Base-by-base conservation (phyloP, 2,888 invertebrate genomes). In the Diarsia dahlii region DNA sequence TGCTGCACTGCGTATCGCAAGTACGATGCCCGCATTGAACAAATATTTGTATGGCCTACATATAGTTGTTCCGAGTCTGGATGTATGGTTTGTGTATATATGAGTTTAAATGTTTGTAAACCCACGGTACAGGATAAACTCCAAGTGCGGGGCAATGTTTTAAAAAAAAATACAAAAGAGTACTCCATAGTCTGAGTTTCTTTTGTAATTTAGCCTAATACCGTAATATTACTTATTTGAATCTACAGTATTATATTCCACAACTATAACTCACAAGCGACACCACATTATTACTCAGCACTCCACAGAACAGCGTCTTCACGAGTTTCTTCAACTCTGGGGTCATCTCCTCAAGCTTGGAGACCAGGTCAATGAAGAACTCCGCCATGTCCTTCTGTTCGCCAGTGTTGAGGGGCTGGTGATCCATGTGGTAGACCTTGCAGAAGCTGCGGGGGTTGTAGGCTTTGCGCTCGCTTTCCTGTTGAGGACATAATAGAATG, bases 371-470 rank as follows among this genome's bases (percentile, higher is more conserved):
- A 73, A 99, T 99, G 93, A 99, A 99, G 96, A 99, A 99, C 95
- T 99, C 99, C 0, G 99, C 99, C 99, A 99, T 99, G 91, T 99
- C 99, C 92, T 99, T 99, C 94, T 99, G 99, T 91, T 99, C 99
- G 0, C 99, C 99, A 0, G 99, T 99, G 93, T 99, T 99, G 12
- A 99, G 94, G 0, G 99, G 99, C 92, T 99, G 99, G 92, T 99
- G 99, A 93, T 99, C 99, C 99, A 99, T 99, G 72, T 99, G 99
- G 95, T 99, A 99, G 0, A 99, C 99, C 87, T 99, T 98, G 94
- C 99, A 99, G 94, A 99, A 99, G 87, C 99, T 99, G 68, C 99
- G 97, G 0, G 99, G 99, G 94, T 99, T 99, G 94, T 99, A 99
- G 0, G 99, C 99, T 94, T 99, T 99, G 45, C 99, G 97, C 93